These are phyloP conservation scores for Isotomurus palustris DNA, from an alignment of 2,888 invertebrate species.

Conservation along the genomic window DNA sequence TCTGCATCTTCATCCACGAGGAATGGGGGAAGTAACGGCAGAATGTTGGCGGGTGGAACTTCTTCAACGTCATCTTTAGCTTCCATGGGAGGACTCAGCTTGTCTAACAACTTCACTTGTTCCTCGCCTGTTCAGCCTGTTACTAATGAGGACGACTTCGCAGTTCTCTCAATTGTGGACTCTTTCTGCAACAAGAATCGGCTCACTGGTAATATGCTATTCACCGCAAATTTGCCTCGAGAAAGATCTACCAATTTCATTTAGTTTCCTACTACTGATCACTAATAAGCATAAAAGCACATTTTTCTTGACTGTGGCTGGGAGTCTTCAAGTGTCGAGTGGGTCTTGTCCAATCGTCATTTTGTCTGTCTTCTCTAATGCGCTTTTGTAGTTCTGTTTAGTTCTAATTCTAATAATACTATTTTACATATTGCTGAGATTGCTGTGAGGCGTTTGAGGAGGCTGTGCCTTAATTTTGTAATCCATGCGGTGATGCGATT, in stretches of 20 bases:
- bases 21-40: background rate
- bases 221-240: background rate
- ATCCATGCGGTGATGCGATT: no score
- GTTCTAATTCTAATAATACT: no score
- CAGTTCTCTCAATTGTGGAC: slow-evolving; percentile 40
- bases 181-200: slow-evolving; percentile 37
- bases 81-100: background rate
- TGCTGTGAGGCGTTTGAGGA: no score
- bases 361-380: no score
- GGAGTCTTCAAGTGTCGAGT: no score
- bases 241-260: background rate
- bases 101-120: background rate
- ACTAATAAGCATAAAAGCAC: no score
- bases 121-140: slow-evolving; percentile 17
- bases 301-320: no score
- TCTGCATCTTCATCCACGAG: background rate
- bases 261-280: no score
- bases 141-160: slow-evolving; percentile 39
- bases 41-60: background rate
- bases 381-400: no score
- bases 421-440: no score
- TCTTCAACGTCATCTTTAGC: slow-evolving; percentile 1
- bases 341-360: no score
- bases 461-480: no score
- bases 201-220: slow-evolving; percentile 12